These are phyloP conservation scores for Trichogramma pretiosum DNA, from an alignment of 1,140 invertebrate species.

Conservation along the genomic window DNA sequence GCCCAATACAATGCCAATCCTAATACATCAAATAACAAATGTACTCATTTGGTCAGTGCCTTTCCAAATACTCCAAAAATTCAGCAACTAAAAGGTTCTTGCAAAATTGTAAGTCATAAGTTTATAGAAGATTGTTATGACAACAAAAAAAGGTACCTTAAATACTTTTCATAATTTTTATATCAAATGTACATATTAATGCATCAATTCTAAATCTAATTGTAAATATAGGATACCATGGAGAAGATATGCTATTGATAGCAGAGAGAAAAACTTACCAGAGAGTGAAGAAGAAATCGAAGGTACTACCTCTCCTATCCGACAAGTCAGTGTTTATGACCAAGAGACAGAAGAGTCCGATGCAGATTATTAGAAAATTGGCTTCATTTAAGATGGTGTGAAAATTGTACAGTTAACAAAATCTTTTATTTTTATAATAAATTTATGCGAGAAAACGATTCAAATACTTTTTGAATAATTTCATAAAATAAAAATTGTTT, in stretches of 20 bases:
- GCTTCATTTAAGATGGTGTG: too few relatives aligned
- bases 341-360: constrained; percentile 36
- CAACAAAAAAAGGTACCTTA: constrained; percentile 34
- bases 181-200: constrained; percentile 1
- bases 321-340: constrained; percentile 23
- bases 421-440: not conserved
- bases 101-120: constrained; percentile 36
- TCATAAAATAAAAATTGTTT: too few relatives aligned
- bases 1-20: constrained; percentile 39
- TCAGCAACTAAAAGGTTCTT: constrained; percentile 31
- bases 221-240: constrained; percentile 33
- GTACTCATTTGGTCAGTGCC: constrained; percentile 40
- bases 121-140: constrained; percentile 40
- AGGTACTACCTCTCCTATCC: constrained; percentile 18
- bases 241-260: constrained; percentile 38
- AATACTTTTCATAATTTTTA: constrained; percentile 2
- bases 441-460: too few relatives aligned
- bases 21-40: constrained; percentile 34
- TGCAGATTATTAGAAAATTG: constrained; percentile 21
- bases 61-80: constrained; percentile 43
- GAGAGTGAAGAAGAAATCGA: constrained; percentile 42
- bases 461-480: too few relatives aligned
- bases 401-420: too few relatives aligned
- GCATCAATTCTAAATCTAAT: constrained; percentile 9
- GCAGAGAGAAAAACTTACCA: constrained; percentile 24